Evolutionary conservation across 2,888 invertebrate species (phyloP).

Genomic region (Erynnis tages): DNA sequence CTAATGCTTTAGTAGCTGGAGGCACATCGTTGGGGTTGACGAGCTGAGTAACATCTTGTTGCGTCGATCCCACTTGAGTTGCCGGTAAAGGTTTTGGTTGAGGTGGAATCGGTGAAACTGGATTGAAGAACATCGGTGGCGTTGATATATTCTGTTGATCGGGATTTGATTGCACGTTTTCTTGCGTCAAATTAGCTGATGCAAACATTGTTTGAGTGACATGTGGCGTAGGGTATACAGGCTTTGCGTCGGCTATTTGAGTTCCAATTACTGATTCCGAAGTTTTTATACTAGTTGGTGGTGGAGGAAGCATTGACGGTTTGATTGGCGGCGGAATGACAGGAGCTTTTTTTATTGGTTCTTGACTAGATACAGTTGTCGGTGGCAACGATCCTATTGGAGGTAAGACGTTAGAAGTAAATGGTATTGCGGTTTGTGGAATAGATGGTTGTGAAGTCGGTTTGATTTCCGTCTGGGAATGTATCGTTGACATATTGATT

Average conservation of each 20-base stretch:
- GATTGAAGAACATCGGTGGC: conserved; percentile 42
- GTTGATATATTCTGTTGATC: conserved; percentile 15
- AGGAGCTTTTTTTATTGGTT: background rate
- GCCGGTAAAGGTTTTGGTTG: background rate
- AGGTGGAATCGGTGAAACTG: conserved; percentile 13
- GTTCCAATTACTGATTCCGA: background rate
- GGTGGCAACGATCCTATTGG: background rate
- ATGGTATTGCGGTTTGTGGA: background rate
- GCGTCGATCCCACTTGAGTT: conserved; percentile 2
- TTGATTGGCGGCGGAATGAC: conserved; percentile 10
- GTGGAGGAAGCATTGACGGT: conserved; percentile 14
- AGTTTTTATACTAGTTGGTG: background rate
- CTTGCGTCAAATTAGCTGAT: background rate
- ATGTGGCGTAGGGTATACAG: background rate
- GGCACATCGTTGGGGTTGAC: conserved; percentile 12
- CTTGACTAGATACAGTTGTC: background rate
- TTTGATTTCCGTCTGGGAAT: background rate
- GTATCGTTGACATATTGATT: background rate
- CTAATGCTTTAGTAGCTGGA: background rate
- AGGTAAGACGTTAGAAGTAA: conserved; percentile 9
- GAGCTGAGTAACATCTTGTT: conserved; percentile 20
- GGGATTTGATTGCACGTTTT: background rate
- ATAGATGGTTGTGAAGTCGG: background rate
- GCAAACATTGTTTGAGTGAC: background rate
- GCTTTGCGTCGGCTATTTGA: background rate